Base-by-base conservation (phyloP, 2,888 invertebrate species). In the Drosophila dives region DNA sequence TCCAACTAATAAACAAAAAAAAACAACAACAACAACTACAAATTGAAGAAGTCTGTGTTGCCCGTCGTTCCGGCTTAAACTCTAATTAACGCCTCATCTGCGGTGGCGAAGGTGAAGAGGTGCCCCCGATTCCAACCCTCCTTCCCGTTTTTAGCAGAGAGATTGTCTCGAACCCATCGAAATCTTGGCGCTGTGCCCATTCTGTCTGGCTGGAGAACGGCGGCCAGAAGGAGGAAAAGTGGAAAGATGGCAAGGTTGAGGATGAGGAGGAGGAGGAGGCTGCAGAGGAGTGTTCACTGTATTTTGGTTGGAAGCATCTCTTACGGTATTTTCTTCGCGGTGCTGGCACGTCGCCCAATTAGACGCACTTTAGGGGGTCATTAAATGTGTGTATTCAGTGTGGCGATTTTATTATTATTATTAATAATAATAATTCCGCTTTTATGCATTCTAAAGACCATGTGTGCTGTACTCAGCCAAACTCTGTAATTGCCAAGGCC, bases 1-100 rank as follows among this genome's bases (percentile, higher is more conserved):
- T 77, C 69, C 60, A 70, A 75, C 71, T 86, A 83, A 88, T 87
- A 89, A 83, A 81, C 70, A 26, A 63, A 53, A 17, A 40, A 66
- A 66, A 26, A 17, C 3, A 23, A 36, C 23, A 2, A 54, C 29
- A 29, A 29, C 29, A 29, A 29, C 17, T 12, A 49, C 1, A 29
- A n/a, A 36, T n/a, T 12, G 12, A 33, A 32, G 32, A 56, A 42
- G 29, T 15, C 29, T 20, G 66, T 82, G 73, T 64, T 79, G 63
- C 40, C 48, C 48, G 36, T 54, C 63, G 74, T 63, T 78, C 79
- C 78, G 82, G 75, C 76, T 86, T 90, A 89, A 90, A 89, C 87
- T 90, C 90, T 90, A 90, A 87, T 87, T 87, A 87, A 90, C 80
- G 90, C 90, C 88, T 86, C 85, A 82, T 73, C 72, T 77, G 82